Conservation (phyloP, 1,140 invertebrate genomes). For the Drosophila littoralis region DNA sequence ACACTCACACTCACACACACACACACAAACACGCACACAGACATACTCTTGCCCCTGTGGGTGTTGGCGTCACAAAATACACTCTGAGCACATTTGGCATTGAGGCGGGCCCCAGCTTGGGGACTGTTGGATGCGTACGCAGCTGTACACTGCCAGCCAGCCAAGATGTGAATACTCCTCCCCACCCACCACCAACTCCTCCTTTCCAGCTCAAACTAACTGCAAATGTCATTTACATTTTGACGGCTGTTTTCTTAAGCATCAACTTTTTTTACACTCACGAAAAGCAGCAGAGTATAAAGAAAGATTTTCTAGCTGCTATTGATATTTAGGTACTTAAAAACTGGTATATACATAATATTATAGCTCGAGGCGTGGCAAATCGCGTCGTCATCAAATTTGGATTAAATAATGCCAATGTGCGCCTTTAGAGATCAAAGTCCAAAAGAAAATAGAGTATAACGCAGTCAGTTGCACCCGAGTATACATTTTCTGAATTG, state of each 20-base stretch:
- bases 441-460: no score
- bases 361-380: no score
- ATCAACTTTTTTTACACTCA: slow-evolving; percentile 11
- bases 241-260: slow-evolving; percentile 6
- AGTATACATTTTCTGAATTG: slow-evolving; percentile 50
- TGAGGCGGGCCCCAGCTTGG: slow-evolving; percentile 6
- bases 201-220: not conserved
- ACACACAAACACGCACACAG: not conserved
- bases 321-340: no score
- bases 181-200: not conserved
- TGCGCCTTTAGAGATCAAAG: no score
- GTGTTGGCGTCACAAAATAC: not conserved
- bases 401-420: no score
- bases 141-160: slow-evolving; percentile 14
- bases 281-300: no score
- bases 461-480: no score
- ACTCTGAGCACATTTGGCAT: slow-evolving; percentile 17
- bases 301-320: no score
- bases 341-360: no score
- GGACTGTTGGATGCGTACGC: slow-evolving; percentile 22
- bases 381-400: no score
- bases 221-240: not conserved
- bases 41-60: not conserved
- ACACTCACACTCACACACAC: no score
- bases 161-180: slow-evolving; percentile 7